Evolutionary conservation across 2,797 vertebrate genomes (phyloP), one percentile per base, ranked within the genome.

Genomic region (Denticeps clupeoides): DNA sequence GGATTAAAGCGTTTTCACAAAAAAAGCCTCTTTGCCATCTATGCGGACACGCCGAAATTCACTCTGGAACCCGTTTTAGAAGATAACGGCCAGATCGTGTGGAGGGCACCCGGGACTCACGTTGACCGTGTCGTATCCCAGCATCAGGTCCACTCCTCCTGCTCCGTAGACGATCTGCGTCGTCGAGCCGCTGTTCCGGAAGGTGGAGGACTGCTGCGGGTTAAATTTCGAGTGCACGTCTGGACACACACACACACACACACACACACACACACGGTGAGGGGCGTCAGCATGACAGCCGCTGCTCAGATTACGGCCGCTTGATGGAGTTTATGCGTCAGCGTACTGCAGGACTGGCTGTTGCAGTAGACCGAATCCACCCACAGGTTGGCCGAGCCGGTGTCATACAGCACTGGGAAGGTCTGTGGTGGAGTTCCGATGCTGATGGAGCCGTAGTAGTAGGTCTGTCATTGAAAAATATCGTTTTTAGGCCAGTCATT

Each of bases 41-140:
- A n/a, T n/a, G n/a, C n/a, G n/a, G n/a, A n/a, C n/a, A n/a, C n/a
- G n/a, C n/a, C n/a, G n/a, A n/a, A n/a, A n/a, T n/a, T n/a, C n/a
- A n/a, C n/a, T n/a, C n/a, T n/a, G n/a, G n/a, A n/a, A n/a, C n/a
- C n/a, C n/a, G n/a, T n/a, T n/a, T n/a, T n/a, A n/a, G n/a, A n/a
- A n/a, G n/a, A n/a, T n/a, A n/a, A n/a, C n/a, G 3, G 22, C 23
- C 3, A 23, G 24, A 25, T 2, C 25, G 4, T 25, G 24, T 25
- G 24, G 25, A 24, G n/a, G 54, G 46, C 29, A 47, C 8, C 18
- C 15, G 4, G 8, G 8, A 68, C 85, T 85, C 55, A 81, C 84
- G 1, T 21, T 47, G 47, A 88, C 70, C 0, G 80, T 85, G 68
- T 90, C 87, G 0, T 62, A 82, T 52, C 77, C 83, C 55, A 87